These are phyloP conservation scores for Tokudaia tokunoshimensis DNA, from an alignment of 2,797 vertebrate genomes.

Conservation along the genomic window DNA sequence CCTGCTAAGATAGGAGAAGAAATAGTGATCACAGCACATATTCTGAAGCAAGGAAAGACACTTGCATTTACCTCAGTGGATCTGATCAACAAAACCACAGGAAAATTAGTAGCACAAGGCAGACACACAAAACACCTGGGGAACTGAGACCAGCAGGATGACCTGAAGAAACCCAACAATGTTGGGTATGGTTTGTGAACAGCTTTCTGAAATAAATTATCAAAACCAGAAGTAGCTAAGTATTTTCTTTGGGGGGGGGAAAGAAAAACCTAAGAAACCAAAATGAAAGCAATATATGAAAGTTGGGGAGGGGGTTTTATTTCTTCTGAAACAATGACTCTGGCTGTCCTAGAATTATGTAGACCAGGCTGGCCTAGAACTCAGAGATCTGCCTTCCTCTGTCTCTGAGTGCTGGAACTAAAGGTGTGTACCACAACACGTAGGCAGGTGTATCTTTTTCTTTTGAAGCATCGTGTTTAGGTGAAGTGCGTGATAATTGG, in stretches of 20 bases:
- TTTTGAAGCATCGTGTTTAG: background rate
- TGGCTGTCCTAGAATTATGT: background rate
- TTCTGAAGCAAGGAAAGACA: slow-evolving; percentile 95
- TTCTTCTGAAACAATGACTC: background rate
- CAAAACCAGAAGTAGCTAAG: background rate
- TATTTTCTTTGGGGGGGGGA: background rate
- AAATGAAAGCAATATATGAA: background rate
- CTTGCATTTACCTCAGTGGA: slow-evolving; percentile 96
- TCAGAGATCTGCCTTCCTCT: background rate
- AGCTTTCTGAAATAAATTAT: slow-evolving; percentile 61
- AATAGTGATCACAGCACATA: slow-evolving; percentile 94
- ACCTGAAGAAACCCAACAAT: background rate
- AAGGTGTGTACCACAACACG: background rate
- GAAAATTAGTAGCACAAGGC: slow-evolving; percentile 96
- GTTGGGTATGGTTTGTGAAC: background rate
- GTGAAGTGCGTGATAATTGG: background rate
- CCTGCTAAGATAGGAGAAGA: slow-evolving; percentile 96
- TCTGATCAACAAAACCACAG: slow-evolving; percentile 94
- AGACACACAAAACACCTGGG: slow-evolving; percentile 97
- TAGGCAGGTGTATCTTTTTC: background rate
- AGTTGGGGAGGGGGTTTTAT: background rate
- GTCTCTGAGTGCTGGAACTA: background rate
- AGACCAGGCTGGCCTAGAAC: background rate
- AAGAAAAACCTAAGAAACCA: background rate
- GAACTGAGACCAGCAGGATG: slow-evolving; percentile 71